Evolutionary conservation across 1,140 invertebrate species (phyloP).

Genomic region (Acromyrmex heyeri): DNA sequence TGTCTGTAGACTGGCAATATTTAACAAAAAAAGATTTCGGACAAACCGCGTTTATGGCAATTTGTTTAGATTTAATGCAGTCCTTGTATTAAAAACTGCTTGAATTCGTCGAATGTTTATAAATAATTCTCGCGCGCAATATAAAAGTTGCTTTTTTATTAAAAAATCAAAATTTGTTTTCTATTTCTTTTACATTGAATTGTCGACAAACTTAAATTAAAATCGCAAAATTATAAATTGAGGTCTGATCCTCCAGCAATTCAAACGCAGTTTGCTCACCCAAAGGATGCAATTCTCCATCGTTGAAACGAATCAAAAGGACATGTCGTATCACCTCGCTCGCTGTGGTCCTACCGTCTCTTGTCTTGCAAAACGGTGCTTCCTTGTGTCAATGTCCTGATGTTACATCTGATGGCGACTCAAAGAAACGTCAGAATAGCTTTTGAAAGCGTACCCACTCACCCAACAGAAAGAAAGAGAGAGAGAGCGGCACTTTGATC

Average conservation of each 20-base stretch:
- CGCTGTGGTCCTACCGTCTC: slow-evolving; percentile 57
- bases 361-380: slow-evolving; percentile 63
- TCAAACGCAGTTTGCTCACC: slow-evolving; percentile 33
- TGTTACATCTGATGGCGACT: slow-evolving; percentile 64
- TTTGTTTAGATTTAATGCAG: neutral
- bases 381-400: slow-evolving; percentile 75
- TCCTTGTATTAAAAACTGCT: neutral
- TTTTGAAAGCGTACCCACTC: slow-evolving; percentile 66
- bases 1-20: slow-evolving; percentile 1
- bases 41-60: neutral
- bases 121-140: neutral
- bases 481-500: slow-evolving; percentile 83
- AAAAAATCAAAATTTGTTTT: slow-evolving; percentile 5
- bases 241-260: slow-evolving; percentile 17
- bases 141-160: neutral
- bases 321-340: slow-evolving; percentile 42
- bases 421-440: slow-evolving; percentile 71
- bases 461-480: slow-evolving; percentile 58
- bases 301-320: slow-evolving; percentile 57
- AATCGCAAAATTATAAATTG: slow-evolving; percentile 45
- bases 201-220: slow-evolving; percentile 19
- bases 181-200: slow-evolving; percentile 8
- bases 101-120: neutral
- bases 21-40: slow-evolving; percentile 17
- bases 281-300: slow-evolving; percentile 51